Conservation (phyloP, 1,140 invertebrate genomes). For the Ptiloglossa arizonensis region DNA sequence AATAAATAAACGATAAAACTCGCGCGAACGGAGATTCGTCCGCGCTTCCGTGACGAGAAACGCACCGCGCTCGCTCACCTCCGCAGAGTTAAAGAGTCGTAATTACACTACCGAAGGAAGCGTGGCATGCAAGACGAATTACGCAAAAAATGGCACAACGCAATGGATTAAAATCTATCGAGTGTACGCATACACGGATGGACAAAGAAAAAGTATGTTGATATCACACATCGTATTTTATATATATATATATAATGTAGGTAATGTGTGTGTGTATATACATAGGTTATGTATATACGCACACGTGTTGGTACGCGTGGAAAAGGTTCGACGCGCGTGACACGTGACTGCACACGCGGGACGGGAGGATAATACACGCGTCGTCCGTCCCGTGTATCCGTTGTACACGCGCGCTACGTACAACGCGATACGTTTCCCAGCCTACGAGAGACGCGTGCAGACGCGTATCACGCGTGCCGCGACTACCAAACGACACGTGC, state of each 20-base stretch:
- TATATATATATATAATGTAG: constrained; percentile 41
- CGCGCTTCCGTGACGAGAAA: constrained; percentile 22
- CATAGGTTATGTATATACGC: constrained; percentile 5
- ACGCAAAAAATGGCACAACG: constrained; percentile 80
- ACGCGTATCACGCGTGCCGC: constrained; percentile 27
- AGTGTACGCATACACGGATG: constrained; percentile 72
- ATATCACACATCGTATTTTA: constrained; percentile 63
- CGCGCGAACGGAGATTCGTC: neutral
- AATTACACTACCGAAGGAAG: constrained; percentile 81
- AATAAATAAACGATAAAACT: too few relatives aligned
- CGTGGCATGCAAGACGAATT: constrained; percentile 81
- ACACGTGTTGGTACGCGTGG: constrained; percentile 44
- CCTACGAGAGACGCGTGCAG: neutral
- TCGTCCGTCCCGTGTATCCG: too few relatives aligned
- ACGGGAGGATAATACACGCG: too few relatives aligned
- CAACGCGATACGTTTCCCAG: too few relatives aligned
- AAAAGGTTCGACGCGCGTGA: constrained; percentile 39
- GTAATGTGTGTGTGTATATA: constrained; percentile 1
- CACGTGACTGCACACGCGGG: constrained; percentile 18
- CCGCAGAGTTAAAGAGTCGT: constrained; percentile 72
- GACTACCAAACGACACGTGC: constrained; percentile 51
- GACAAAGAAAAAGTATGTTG: constrained; percentile 64
- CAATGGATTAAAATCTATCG: constrained; percentile 79
- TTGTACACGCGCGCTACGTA: constrained; percentile 21
- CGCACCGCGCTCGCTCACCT: constrained; percentile 60